Conservation (phyloP, 2,113 vertebrate genomes). For the Neotoma lepida region DNA sequence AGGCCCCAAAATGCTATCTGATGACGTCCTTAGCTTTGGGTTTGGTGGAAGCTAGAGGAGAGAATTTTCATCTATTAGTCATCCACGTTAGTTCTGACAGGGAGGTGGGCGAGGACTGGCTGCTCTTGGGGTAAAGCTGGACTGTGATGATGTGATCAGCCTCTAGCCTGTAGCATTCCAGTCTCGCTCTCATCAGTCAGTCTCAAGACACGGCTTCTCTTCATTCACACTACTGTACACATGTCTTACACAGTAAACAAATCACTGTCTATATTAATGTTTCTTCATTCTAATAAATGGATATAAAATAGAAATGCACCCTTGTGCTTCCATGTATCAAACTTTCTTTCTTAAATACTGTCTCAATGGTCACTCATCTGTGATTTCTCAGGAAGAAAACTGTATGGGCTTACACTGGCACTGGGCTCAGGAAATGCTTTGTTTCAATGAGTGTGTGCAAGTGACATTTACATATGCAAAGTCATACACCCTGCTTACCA, state of each 20-base stretch:
- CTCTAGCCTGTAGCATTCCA: neutral
- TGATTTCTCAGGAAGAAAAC: neutral
- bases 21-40: neutral
- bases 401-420: neutral
- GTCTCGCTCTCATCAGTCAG: neutral
- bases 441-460: neutral
- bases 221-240: neutral
- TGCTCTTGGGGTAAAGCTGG: neutral
- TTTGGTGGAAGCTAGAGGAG: neutral
- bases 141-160: neutral
- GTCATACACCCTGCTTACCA: neutral
- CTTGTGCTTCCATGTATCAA: neutral
- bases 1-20: neutral
- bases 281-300: slow-evolving; percentile 2
- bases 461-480: slow-evolving; percentile 21
- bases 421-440: neutral
- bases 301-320: neutral
- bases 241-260: neutral
- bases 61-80: neutral
- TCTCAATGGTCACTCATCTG: neutral
- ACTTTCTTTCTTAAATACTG: neutral
- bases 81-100: neutral
- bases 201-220: neutral
- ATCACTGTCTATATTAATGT: neutral
- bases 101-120: neutral